phyloP scores from a whole-genome alignment of 1,140 invertebrate genomes.

The Neodiprion fabricii region DNA sequence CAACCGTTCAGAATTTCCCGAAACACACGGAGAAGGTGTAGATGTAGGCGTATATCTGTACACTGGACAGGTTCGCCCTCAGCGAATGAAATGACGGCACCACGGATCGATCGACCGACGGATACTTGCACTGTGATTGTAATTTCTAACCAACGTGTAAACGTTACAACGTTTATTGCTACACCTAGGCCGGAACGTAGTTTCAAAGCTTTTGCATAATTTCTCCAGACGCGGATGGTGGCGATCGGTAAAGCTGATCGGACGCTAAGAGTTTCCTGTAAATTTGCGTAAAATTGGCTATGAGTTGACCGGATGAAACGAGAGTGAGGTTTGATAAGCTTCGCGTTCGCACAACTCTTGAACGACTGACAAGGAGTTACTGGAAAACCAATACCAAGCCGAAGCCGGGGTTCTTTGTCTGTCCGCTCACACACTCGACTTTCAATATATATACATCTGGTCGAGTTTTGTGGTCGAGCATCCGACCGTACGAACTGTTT shows the following conservation, averaged over 20 bases:
- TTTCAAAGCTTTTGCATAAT: no score
- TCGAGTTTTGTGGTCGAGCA: conserved; percentile 29
- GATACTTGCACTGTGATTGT: not conserved
- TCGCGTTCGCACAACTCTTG: not conserved
- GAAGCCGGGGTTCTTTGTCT: conserved; percentile 37
- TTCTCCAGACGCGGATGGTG: no score
- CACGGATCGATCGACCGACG: not conserved
- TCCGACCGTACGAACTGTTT: conserved; percentile 28
- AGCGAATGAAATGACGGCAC: not conserved
- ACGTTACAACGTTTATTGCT: no score
- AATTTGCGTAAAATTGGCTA: no score
- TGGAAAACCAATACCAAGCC: conserved; percentile 38
- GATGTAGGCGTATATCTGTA: not conserved
- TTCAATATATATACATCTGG: conserved; percentile 27
- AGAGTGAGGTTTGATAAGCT: not conserved
- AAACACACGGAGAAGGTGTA: not conserved
- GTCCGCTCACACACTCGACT: conserved; percentile 28
- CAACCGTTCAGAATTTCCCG: not conserved
- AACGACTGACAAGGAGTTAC: conserved; percentile 27
- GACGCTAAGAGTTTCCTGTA: no score
- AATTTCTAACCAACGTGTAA: not conserved
- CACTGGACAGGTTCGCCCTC: no score
- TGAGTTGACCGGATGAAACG: no score
- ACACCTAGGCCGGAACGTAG: no score
- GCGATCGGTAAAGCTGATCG: no score